Conservation (phyloP, 1,140 invertebrate species). For the Babylonia areolata region DNA sequence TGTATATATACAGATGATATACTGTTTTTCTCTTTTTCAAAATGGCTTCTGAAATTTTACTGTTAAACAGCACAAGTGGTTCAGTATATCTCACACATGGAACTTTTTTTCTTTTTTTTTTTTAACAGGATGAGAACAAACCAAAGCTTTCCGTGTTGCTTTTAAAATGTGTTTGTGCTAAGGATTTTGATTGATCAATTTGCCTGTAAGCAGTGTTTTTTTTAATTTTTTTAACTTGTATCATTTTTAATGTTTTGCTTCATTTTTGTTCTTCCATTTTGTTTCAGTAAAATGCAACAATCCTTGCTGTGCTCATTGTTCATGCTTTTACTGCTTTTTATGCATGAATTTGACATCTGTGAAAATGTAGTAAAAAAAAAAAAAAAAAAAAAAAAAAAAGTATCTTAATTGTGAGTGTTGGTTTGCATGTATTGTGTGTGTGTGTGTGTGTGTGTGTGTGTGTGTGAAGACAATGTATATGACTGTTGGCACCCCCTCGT, state of each 20-base stretch:
- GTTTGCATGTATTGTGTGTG: neutral
- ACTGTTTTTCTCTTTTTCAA: too few species aligned
- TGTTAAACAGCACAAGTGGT: too few species aligned
- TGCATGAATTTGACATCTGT: neutral
- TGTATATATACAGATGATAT: too few species aligned
- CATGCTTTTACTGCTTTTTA: conserved; percentile 4
- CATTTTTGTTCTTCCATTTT: neutral
- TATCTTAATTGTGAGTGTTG: neutral
- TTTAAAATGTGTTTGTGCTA: neutral
- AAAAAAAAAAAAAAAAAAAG: neutral
- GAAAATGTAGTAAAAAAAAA: neutral
- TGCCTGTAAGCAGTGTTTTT: too few species aligned
- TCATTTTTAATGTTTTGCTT: neutral
- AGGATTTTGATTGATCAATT: neutral
- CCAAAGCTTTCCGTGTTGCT: too few species aligned
- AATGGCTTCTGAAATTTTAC: too few species aligned
- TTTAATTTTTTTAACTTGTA: too few species aligned
- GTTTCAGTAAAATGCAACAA: neutral
- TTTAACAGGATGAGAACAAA: too few species aligned
- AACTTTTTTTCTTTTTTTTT: too few species aligned
- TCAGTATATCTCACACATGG: too few species aligned
- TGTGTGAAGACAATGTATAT: too few species aligned
- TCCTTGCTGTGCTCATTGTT: neutral
- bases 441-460: conserved; percentile 23
- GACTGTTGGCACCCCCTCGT: too few species aligned